Base-by-base conservation (phyloP, 2,888 invertebrate species). In the Andrena marginata region DNA sequence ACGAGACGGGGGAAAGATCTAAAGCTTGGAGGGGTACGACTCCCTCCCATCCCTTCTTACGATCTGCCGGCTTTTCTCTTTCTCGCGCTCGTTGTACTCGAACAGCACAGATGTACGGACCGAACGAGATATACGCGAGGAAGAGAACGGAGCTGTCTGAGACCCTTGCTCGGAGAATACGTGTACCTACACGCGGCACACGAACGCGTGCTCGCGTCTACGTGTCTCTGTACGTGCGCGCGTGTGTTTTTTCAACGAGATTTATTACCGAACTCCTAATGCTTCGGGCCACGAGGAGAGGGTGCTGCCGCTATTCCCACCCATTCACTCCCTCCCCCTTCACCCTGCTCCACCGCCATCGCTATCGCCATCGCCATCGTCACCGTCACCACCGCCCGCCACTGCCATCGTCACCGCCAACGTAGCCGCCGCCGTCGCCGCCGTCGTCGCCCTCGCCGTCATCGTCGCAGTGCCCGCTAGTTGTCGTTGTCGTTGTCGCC, bases 251-350 rank as follows among this genome's bases (percentile, higher is more conserved):
- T 93, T 92, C 92, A 92, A 89, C 91, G 91, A 92, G 93, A 93
- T 93, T 93, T 93, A 93, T 93, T 92, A 92, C 92, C 92, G 90
- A 93, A 93, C 93, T 93, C 91, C 90, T 91, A 91, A 92, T 91
- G 91, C 90, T 90, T 86, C 89, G 87, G 88, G 86, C 81, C 77
- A 82, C 87, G 89, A 86, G 89, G 85, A 87, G 83, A 82, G 89
- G 85, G 83, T 80, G 80, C 68, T 78, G 81, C 54, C 69, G 77
- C 63, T 68, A 79, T 82, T 84, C 82, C 82, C 85, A 80, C 63
- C 79, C 82, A 70, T 77, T 84, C 62, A 60, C 73, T 77, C 65
- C 77, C 78, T 75, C 65, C 77, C 78, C 73, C 65, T 78, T 29
- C 78, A 42, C 84, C 77, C 76, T 62, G 78, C 54, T 68, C 35